Percentiles rank a stretch among this genome's conserved stretches.
Evolutionary conservation across 2,797 vertebrate genomes (phyloP).

Genomic region (Sebastes ruberrimus): DNA sequence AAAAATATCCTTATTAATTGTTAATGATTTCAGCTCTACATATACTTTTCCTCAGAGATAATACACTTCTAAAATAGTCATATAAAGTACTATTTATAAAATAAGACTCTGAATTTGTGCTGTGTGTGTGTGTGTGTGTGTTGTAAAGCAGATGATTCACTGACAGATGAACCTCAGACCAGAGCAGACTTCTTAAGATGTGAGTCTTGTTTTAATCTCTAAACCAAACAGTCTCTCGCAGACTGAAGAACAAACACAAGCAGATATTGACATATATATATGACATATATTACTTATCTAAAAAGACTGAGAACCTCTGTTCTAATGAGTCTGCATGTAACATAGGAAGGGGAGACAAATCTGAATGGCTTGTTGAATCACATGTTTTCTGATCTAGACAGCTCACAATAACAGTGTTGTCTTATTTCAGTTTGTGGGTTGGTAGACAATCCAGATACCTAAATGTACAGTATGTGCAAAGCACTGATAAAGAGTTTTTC

Average conservation of each 20-base stretch:
- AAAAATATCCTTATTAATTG: background rate
- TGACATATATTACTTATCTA: background rate
- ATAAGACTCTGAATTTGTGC: background rate
- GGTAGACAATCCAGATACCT: too few relatives aligned
- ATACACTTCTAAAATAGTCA: background rate
- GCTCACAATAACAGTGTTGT: too few relatives aligned
- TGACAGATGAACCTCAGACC: slow-evolving; percentile 22
- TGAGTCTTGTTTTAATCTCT: slow-evolving; percentile 7
- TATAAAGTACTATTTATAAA: background rate
- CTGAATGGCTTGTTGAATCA: too few relatives aligned
- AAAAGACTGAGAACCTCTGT: too few relatives aligned
- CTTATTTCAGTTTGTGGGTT: too few relatives aligned
- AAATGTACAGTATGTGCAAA: too few relatives aligned
- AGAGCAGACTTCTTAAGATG: slow-evolving; percentile 43
- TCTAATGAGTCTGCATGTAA: too few relatives aligned
- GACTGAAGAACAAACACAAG: background rate
- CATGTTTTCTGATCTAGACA: too few relatives aligned
- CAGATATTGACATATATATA: too few relatives aligned
- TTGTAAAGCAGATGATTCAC: background rate
- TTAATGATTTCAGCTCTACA: background rate
- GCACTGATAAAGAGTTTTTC: too few relatives aligned
- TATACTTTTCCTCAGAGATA: background rate
- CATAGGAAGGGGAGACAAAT: too few relatives aligned
- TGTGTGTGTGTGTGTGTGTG: background rate
- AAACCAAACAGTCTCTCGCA: background rate